phyloP scores from a whole-genome alignment of 2,888 invertebrate species.

The Dolichopus griseipennis region DNA sequence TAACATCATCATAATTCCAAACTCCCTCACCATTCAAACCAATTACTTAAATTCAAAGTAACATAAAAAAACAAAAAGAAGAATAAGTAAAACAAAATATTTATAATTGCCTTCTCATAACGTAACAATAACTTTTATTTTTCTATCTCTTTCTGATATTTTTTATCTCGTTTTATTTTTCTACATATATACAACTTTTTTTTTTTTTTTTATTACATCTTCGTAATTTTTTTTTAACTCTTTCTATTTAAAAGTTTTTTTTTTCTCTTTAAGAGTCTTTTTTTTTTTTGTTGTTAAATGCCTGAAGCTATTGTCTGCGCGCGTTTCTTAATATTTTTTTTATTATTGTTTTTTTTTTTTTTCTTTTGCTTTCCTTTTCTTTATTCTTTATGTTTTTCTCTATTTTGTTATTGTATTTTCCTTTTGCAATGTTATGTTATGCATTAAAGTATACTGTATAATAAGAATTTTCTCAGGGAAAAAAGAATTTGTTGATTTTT shows the following conservation, averaged over 20 bases:
- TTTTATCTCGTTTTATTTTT: no score
- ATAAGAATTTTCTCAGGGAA: slow-evolving; percentile 6
- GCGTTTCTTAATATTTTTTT: neutral
- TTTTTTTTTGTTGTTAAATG: neutral
- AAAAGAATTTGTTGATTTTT: neutral
- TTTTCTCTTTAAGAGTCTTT: no score
- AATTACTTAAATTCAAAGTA: neutral
- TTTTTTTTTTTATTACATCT: neutral
- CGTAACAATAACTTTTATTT: neutral
- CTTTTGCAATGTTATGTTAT: neutral
- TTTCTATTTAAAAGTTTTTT: neutral
- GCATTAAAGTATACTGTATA: neutral
- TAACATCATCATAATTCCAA: neutral
- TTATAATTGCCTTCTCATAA: slow-evolving; percentile 1
- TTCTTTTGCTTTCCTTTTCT: neutral
- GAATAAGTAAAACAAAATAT: neutral
- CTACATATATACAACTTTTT: no score
- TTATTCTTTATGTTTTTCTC: no score
- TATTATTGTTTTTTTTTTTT: no score
- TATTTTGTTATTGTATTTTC: neutral
- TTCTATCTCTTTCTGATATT: no score
- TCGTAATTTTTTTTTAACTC: neutral
- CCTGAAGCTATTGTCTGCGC: neutral
- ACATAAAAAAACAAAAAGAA: neutral
- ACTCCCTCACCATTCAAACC: neutral